Percentiles rank a stretch among this genome's conserved stretches.
phyloP scores from a whole-genome alignment of 2,113 vertebrate species.

The Rallus limicola region DNA sequence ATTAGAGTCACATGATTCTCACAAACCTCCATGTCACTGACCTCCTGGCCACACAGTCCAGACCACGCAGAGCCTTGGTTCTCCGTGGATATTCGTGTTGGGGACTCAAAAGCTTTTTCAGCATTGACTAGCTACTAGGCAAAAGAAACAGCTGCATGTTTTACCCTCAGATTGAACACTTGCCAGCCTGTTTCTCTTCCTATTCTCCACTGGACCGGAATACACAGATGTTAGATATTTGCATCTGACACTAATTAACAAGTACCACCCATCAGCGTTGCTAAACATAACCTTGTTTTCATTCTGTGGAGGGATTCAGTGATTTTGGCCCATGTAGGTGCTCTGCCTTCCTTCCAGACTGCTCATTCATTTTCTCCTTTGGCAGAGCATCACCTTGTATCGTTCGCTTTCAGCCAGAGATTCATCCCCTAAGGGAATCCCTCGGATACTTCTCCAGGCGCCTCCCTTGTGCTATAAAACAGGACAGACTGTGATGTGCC shows the following conservation, averaged over 20 bases:
- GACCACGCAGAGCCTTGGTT: background rate
- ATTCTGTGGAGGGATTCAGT: background rate
- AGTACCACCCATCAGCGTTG: background rate
- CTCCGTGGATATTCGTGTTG: background rate
- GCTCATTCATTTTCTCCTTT: background rate
- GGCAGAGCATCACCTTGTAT: background rate
- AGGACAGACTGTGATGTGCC: fast-evolving
- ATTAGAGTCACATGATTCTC: background rate
- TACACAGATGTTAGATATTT: background rate
- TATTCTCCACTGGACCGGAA: background rate
- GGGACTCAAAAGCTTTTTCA: background rate
- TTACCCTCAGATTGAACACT: background rate
- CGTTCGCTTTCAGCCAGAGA: background rate
- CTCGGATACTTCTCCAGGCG: background rate
- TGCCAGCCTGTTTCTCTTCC: background rate
- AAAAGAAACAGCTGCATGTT: background rate
- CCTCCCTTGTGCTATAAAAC: background rate
- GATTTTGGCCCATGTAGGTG: background rate
- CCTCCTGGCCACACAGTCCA: background rate
- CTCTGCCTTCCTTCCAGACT: background rate
- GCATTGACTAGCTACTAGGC: background rate
- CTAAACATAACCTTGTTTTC: background rate
- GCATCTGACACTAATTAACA: background rate
- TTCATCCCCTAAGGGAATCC: background rate
- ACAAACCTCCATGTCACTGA: fast-evolving